These are phyloP conservation scores for Aplochiton taeniatus DNA, from an alignment of 2,797 vertebrate genomes.

Conservation along the genomic window DNA sequence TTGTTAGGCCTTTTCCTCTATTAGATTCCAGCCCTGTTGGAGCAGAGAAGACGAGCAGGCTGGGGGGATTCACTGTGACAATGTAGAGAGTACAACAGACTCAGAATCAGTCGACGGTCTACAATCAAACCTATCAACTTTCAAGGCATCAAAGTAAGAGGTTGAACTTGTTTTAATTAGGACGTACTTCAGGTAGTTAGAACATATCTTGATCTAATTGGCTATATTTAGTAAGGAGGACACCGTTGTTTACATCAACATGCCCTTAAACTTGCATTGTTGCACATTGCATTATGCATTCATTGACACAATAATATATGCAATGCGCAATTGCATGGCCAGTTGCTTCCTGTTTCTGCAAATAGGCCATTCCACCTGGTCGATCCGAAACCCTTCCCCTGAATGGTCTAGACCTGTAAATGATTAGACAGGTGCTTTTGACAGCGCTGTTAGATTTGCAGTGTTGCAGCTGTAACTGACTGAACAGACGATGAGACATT, in stretches of 20 bases:
- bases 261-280: slow-evolving; percentile 23
- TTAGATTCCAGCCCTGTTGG: slow-evolving; percentile 26
- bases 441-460: too few relatives aligned
- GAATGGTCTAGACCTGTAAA: too few relatives aligned
- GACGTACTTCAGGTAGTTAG: slow-evolving; percentile 19
- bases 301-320: neutral
- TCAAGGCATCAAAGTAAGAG: too few relatives aligned
- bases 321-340: too few relatives aligned
- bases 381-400: too few relatives aligned
- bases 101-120: too few relatives aligned
- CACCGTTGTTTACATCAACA: slow-evolving; percentile 4
- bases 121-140: too few relatives aligned
- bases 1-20: slow-evolving; percentile 45
- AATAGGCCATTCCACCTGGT: too few relatives aligned
- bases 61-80: slow-evolving; percentile 28
- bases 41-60: slow-evolving; percentile 24
- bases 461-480: too few relatives aligned
- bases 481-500: too few relatives aligned
- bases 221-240: slow-evolving; percentile 1
- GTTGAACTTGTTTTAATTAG: neutral
- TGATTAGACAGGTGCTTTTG: too few relatives aligned
- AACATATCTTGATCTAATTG: neutral
- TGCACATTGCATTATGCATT: slow-evolving; percentile 1
- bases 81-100: slow-evolving; percentile 25
- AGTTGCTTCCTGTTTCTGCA: too few relatives aligned